phyloP scores from a whole-genome alignment of 2,888 invertebrate species.

The Lottia gigantea region DNA sequence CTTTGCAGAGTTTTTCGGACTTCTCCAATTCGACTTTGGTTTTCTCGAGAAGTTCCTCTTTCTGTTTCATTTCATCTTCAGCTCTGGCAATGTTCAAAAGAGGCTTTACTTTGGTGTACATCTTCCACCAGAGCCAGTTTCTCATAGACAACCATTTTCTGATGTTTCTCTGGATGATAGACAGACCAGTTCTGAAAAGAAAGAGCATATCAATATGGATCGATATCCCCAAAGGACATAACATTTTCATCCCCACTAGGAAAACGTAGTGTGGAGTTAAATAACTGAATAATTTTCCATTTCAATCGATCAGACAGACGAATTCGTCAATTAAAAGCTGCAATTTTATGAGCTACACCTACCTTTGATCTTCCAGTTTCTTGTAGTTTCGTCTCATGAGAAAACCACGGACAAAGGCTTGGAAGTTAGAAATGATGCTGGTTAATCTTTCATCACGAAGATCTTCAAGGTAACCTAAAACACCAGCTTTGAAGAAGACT shows the following conservation, averaged over 20 bases:
- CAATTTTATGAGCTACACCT: conserved; percentile 58
- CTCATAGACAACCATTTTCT: conserved; percentile 98
- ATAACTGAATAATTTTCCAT: too few species aligned
- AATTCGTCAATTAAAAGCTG: too few species aligned
- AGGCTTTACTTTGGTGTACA: conserved; percentile 84
- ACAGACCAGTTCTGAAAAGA: conserved; percentile 82
- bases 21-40: conserved; percentile 93
- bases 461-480: conserved; percentile 99
- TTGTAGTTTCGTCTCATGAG: conserved; percentile 81
- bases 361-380: conserved; percentile 97
- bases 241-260: too few species aligned
- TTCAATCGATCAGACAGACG: too few species aligned
- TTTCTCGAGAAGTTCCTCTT: conserved; percentile 96
- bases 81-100: conserved; percentile 98
- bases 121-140: conserved; percentile 99
- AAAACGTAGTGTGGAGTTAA: too few species aligned
- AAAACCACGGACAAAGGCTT: conserved; percentile 92
- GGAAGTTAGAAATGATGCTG: conserved; percentile 94
- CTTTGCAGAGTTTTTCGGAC: conserved; percentile 96
- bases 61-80: conserved; percentile 97
- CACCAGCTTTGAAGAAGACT: conserved; percentile 99
- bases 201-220: not conserved
- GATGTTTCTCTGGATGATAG: conserved; percentile 99
- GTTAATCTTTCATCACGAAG: conserved; percentile 97
- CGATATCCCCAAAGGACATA: too few species aligned